A percentile compares a stretch with the other conserved stretches of the same genome.
phyloP scores from a whole-genome alignment of 1,140 invertebrate genomes.

The Hyposmocoma kahamanoa region DNA sequence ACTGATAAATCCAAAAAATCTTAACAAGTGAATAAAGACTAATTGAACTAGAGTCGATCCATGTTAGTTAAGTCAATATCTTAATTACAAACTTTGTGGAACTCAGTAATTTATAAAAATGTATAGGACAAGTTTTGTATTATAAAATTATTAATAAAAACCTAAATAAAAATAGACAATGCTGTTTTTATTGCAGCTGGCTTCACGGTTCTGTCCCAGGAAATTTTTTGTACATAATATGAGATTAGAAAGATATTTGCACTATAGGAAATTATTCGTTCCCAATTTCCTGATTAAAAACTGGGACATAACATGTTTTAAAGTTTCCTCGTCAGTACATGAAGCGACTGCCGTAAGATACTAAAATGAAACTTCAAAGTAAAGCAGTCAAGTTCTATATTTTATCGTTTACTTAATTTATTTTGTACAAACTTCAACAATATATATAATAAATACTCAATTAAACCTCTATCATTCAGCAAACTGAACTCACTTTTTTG shows the following conservation, averaged over 20 bases:
- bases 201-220: too few species aligned
- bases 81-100: slow-evolving; percentile 20
- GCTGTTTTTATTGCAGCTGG: slow-evolving; percentile 37
- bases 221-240: too few species aligned
- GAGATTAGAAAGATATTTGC: too few species aligned
- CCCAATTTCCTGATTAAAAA: too few species aligned
- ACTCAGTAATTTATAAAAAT: slow-evolving; percentile 44
- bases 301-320: too few species aligned
- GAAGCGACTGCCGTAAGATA: too few species aligned
- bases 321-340: too few species aligned
- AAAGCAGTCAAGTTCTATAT: slow-evolving; percentile 76
- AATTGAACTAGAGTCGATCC: not conserved
- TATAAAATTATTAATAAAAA: slow-evolving; percentile 60
- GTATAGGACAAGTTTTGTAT: slow-evolving; percentile 45
- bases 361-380: slow-evolving; percentile 42
- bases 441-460: slow-evolving; percentile 76
- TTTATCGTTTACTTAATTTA: slow-evolving; percentile 76
- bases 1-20: slow-evolving; percentile 28
- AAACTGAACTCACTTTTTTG: slow-evolving; percentile 73
- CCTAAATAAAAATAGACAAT: slow-evolving; percentile 64
- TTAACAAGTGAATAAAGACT: slow-evolving; percentile 54
- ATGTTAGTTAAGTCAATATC: slow-evolving; percentile 27
- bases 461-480: slow-evolving; percentile 75
- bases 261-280: too few species aligned
- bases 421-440: slow-evolving; percentile 77